These are phyloP conservation scores for Penaeus monodon DNA, from an alignment of 2,888 invertebrate genomes.

Conservation along the genomic window DNA sequence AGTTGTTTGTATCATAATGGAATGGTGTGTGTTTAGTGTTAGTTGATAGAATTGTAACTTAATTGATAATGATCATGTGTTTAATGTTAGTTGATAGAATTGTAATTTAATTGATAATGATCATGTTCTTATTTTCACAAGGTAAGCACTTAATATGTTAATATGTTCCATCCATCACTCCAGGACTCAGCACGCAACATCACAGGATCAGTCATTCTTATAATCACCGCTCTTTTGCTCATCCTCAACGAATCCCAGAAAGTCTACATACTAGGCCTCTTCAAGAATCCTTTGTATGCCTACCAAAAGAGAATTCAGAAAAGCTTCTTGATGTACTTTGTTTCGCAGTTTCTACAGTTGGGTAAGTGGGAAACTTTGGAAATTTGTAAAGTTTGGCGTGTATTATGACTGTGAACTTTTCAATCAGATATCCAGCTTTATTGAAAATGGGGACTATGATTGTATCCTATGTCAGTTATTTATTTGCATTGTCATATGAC, in stretches of 20 bases:
- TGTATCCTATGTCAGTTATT: neutral
- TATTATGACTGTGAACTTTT: too few relatives aligned
- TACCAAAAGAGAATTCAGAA: slow-evolving; percentile 18
- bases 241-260: slow-evolving; percentile 44
- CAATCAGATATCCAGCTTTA: too few relatives aligned
- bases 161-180: neutral
- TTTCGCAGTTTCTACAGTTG: neutral
- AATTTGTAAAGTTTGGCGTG: neutral
- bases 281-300: slow-evolving; percentile 39
- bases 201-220: slow-evolving; percentile 25
- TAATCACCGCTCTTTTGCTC: slow-evolving; percentile 29
- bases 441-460: too few relatives aligned
- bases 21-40: too few relatives aligned
- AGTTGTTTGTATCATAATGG: too few relatives aligned
- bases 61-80: too few relatives aligned
- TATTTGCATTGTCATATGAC: neutral
- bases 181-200: slow-evolving; percentile 38
- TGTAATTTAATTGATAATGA: neutral
- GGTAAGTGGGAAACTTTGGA: slow-evolving; percentile 2
- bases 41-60: neutral
- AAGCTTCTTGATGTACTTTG: neutral
- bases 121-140: neutral
- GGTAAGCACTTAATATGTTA: neutral
- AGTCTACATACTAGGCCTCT: slow-evolving; percentile 43
- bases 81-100: too few relatives aligned